phyloP scores from a whole-genome alignment of 2,888 invertebrate genomes.

The Drosophila melanosoma region DNA sequence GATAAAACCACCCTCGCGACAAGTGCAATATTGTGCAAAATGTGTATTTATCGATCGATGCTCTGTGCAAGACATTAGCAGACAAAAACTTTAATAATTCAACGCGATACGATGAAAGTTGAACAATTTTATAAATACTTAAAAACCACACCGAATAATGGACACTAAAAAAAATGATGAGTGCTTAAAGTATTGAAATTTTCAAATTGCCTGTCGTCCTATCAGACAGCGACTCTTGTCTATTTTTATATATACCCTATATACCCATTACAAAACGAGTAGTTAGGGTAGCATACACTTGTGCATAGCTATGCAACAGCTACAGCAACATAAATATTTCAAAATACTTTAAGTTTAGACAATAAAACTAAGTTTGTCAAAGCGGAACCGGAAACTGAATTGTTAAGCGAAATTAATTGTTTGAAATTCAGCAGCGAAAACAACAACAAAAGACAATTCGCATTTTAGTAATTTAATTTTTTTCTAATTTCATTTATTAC shows the following conservation, averaged over 20 bases:
- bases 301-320: neutral
- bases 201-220: slow-evolving; percentile 34
- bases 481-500: neutral
- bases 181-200: slow-evolving; percentile 54
- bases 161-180: slow-evolving; percentile 42
- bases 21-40: slow-evolving; percentile 41
- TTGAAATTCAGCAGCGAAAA: neutral
- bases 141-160: slow-evolving; percentile 31
- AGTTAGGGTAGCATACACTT: neutral
- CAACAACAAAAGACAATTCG: neutral
- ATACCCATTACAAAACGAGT: neutral
- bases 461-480: neutral
- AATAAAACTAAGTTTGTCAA: neutral
- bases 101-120: slow-evolving; percentile 7
- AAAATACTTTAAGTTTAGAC: no score
- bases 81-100: slow-evolving; percentile 35
- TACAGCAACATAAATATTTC: neutral
- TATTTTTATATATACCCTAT: slow-evolving; percentile 24
- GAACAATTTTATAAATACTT: slow-evolving; percentile 40
- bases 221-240: slow-evolving; percentile 29
- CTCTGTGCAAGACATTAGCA: slow-evolving; percentile 30
- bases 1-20: slow-evolving; percentile 43
- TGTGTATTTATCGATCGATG: slow-evolving; percentile 49
- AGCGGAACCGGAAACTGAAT: neutral
- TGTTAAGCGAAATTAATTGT: neutral